A percentile compares a stretch with the other conserved stretches of the same genome.
These are phyloP conservation scores for Thomomys bottae DNA, from an alignment of 2,113 vertebrate genomes.

Conservation along the genomic window DNA sequence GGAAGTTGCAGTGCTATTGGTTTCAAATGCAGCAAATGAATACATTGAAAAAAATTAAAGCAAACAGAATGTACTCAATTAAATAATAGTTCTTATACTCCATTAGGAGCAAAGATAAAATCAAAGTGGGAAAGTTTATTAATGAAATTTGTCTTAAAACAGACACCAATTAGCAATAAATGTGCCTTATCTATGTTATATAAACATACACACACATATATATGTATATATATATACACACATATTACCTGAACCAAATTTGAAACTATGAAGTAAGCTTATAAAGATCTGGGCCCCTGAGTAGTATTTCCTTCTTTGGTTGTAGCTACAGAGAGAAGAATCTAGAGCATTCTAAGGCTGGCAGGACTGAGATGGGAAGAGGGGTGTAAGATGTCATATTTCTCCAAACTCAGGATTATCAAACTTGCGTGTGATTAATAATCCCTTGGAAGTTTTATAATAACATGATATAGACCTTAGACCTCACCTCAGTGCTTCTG, in stretches of 20 bases:
- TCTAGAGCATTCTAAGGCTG: background rate
- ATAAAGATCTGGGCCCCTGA: background rate
- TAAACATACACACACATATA: too few relatives aligned
- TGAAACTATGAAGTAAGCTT: background rate
- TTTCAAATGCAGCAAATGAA: background rate
- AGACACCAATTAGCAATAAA: constrained; percentile 40
- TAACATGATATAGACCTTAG: background rate
- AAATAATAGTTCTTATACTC: constrained; percentile 20
- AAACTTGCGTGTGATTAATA: background rate
- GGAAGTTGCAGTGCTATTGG: background rate
- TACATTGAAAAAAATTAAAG: background rate
- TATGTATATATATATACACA: constrained; percentile 19
- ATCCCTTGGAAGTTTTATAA: background rate
- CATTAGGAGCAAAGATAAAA: constrained; percentile 42
- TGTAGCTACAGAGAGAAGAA: background rate
- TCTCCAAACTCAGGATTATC: background rate
- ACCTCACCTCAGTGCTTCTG: background rate
- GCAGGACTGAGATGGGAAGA: background rate
- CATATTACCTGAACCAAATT: background rate
- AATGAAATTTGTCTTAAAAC: constrained; percentile 48
- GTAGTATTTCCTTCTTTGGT: background rate
- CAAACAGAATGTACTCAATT: constrained; percentile 30
- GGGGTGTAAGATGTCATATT: rapidly evolving
- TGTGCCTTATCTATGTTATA: background rate
- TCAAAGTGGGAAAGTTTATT: constrained; percentile 54